These are phyloP conservation scores for Lasioglossum pauxillum DNA, from an alignment of 2,888 invertebrate genomes.

Conservation along the genomic window DNA sequence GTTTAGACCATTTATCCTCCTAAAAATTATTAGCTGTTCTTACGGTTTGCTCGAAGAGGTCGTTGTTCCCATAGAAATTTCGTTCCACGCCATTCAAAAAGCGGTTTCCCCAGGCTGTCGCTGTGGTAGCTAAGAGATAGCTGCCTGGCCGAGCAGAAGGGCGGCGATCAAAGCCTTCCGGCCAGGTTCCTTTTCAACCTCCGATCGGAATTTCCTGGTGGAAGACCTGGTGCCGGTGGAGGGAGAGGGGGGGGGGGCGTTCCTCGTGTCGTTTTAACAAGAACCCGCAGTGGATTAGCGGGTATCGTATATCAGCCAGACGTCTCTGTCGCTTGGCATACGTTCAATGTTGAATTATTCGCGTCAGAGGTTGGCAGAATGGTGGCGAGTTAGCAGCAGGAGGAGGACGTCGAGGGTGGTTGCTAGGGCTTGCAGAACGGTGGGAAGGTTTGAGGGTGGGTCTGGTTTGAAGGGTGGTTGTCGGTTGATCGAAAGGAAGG, in stretches of 20 bases:
- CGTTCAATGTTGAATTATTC: slow-evolving; percentile 62
- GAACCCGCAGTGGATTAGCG: slow-evolving; percentile 53
- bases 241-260: background rate
- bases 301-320: slow-evolving; percentile 16
- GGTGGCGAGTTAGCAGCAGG: background rate
- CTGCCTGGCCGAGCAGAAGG: slow-evolving; percentile 23
- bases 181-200: slow-evolving; percentile 17
- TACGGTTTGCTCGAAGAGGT: background rate
- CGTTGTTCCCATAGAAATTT: slow-evolving; percentile 1
- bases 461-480: background rate
- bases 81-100: background rate
- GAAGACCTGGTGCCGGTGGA: background rate
- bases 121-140: slow-evolving; percentile 1
- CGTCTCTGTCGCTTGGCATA: slow-evolving; percentile 51
- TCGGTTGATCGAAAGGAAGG: background rate
- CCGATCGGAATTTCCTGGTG: slow-evolving; percentile 29
- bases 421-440: background rate
- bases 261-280: slow-evolving; percentile 21
- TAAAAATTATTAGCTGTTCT: background rate
- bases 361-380: background rate
- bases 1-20: background rate
- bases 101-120: background rate
- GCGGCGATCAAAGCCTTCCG: slow-evolving; percentile 33
- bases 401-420: background rate
- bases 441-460: background rate